Evolutionary conservation across 2,888 invertebrate genomes (phyloP).

Genomic region (Caenorhabditis becei): DNA sequence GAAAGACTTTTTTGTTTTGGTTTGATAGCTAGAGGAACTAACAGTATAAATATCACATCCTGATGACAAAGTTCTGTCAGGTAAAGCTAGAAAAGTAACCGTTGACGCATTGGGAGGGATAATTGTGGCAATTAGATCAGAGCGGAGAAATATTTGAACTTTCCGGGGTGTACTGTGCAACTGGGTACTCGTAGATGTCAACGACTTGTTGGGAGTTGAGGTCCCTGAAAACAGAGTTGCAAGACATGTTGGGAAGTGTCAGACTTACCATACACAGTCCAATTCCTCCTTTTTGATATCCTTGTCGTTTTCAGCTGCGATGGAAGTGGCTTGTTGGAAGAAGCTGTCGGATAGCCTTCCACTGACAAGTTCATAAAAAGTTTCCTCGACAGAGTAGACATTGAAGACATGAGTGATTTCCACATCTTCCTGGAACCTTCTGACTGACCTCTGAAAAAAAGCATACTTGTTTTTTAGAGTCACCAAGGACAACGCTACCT

Average conservation of each 20-base stretch:
- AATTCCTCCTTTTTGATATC: constrained; percentile 43
- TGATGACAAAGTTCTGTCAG: constrained; percentile 7
- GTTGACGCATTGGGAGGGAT: constrained; percentile 15
- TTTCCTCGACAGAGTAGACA: constrained; percentile 64
- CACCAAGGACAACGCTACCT: constrained; percentile 47
- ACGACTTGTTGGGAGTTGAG: constrained; percentile 28
- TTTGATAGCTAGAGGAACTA: too few species aligned
- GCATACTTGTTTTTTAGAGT: not conserved
- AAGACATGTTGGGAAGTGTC: not conserved
- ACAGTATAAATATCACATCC: not conserved
- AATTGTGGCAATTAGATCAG: not conserved
- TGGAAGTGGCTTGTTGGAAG: constrained; percentile 32
- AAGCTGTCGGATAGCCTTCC: constrained; percentile 57
- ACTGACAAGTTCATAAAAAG: constrained; percentile 69
- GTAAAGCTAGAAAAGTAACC: constrained; percentile 43
- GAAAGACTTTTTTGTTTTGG: constrained; percentile 6
- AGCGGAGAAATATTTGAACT: constrained; percentile 23
- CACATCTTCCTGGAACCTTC: constrained; percentile 70
- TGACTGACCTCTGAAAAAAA: constrained; percentile 63
- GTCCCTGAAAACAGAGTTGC: constrained; percentile 22
- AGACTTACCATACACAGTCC: constrained; percentile 41
- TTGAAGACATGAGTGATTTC: constrained; percentile 71
- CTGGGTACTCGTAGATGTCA: constrained; percentile 29
- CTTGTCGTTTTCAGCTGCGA: constrained; percentile 1
- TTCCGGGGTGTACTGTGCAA: constrained; percentile 19